Percentiles rank a stretch among this genome's conserved stretches.
Evolutionary conservation across 2,113 vertebrate species (phyloP).

Genomic region (Irena cyanogastra): DNA sequence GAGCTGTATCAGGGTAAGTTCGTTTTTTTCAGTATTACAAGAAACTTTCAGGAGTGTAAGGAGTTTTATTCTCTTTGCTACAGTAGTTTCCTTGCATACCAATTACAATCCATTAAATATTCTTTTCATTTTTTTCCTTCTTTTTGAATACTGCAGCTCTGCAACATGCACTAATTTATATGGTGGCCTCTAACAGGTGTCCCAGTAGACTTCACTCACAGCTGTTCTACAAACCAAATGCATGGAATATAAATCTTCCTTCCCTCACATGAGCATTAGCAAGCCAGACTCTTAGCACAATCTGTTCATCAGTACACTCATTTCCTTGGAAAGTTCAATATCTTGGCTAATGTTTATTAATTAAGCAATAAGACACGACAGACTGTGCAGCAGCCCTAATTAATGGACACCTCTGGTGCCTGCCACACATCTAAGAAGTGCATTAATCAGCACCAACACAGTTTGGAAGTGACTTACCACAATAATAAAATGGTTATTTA

Average conservation of each 20-base stretch:
- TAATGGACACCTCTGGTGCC: constrained; percentile 57
- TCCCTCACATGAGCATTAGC: constrained; percentile 13
- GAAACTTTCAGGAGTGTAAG: not conserved
- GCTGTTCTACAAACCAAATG: constrained; percentile 46
- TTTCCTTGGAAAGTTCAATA: constrained; percentile 52
- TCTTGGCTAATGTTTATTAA: constrained; percentile 68
- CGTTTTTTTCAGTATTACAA: not conserved
- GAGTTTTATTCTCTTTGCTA: constrained; percentile 19
- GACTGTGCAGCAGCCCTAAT: constrained; percentile 55
- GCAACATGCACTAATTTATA: constrained; percentile 30
- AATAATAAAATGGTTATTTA: constrained; percentile 53
- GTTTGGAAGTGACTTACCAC: constrained; percentile 19
- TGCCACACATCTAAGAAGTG: constrained; percentile 40
- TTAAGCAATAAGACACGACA: constrained; percentile 64
- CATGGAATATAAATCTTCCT: constrained; percentile 54
- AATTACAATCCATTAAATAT: constrained; percentile 32
- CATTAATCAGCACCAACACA: constrained; percentile 43
- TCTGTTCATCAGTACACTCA: constrained; percentile 41
- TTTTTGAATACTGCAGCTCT: not conserved
- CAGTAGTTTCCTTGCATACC: constrained; percentile 15
- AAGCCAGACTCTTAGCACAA: constrained; percentile 8
- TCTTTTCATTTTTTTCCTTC: not conserved
- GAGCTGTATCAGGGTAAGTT: not conserved
- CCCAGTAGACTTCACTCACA: constrained; percentile 42
- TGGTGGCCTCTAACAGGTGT: constrained; percentile 44